A percentile compares a stretch with the other conserved stretches of the same genome.
Conservation (phyloP, 2,888 invertebrate genomes). For the Chydorus sphaericus region DNA sequence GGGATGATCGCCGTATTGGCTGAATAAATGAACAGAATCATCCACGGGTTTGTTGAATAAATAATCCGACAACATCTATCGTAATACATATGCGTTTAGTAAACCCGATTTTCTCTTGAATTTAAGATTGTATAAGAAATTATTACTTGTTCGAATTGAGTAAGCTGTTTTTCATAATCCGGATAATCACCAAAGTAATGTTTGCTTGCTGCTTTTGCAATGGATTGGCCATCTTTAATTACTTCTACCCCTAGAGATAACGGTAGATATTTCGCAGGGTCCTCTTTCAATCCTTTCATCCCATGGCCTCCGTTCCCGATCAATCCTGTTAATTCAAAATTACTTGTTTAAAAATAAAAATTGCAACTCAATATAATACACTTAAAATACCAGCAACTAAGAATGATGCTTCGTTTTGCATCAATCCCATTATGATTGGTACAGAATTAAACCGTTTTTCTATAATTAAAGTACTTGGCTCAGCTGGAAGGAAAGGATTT, state of each 20-base stretch:
- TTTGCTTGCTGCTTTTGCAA: neutral
- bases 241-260: neutral
- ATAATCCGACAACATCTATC: conserved; percentile 3
- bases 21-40: neutral
- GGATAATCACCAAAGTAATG: neutral
- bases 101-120: neutral
- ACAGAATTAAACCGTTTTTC: neutral
- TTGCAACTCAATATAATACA: neutral
- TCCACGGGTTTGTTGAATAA: neutral
- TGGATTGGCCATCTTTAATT: neutral
- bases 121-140: neutral
- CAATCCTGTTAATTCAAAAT: neutral
- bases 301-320: neutral
- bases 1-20: neutral
- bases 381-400: neutral
- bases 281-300: neutral
- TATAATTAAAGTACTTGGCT: neutral
- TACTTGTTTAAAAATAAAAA: neutral
- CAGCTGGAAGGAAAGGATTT: neutral
- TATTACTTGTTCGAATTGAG: conserved; percentile 4
- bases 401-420: conserved; percentile 1
- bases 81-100: neutral
- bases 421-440: neutral
- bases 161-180: neutral
- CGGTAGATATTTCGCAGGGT: neutral